phyloP scores from a whole-genome alignment of 2,797 vertebrate genomes.

The Liasis olivaceus region DNA sequence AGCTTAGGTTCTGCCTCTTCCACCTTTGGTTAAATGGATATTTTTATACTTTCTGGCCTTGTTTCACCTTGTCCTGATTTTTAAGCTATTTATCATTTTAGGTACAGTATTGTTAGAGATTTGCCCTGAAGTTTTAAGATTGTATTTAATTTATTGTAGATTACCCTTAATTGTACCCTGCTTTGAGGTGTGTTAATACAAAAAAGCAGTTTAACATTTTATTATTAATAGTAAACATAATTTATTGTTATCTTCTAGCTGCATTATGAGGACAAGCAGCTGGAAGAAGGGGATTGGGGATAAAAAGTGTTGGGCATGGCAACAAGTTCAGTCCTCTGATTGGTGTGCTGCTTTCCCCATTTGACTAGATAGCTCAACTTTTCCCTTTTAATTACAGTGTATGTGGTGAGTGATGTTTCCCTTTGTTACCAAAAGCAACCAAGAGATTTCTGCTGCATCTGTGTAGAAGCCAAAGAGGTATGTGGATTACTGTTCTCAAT shows the following conservation, averaged over 20 bases:
- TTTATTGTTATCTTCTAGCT: background rate
- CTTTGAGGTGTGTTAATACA: background rate
- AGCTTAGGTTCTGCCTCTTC: background rate
- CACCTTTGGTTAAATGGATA: background rate
- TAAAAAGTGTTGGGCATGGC: background rate
- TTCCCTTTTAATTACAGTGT: slow-evolving; percentile 75
- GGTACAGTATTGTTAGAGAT: background rate
- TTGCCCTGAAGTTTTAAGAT: background rate
- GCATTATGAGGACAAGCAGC: background rate
- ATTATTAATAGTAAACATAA: background rate
- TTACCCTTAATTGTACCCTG: background rate
- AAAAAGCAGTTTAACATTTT: background rate
- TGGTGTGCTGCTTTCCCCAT: background rate
- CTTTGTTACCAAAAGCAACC: slow-evolving; percentile 89
- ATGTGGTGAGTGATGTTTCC: slow-evolving; percentile 86
- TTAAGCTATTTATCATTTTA: background rate
- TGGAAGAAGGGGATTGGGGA: background rate
- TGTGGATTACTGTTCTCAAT: slow-evolving; percentile 36
- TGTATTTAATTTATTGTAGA: background rate
- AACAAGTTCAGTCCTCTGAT: background rate
- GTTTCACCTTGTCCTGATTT: background rate
- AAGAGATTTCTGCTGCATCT: slow-evolving; percentile 97
- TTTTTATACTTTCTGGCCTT: background rate
- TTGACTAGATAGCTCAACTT: background rate
- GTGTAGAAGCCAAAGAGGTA: slow-evolving; percentile 90